Evolutionary conservation across 1,140 invertebrate species (phyloP), one percentile per base, ranked within the genome.

Genomic region (Drosophila pandora): DNA sequence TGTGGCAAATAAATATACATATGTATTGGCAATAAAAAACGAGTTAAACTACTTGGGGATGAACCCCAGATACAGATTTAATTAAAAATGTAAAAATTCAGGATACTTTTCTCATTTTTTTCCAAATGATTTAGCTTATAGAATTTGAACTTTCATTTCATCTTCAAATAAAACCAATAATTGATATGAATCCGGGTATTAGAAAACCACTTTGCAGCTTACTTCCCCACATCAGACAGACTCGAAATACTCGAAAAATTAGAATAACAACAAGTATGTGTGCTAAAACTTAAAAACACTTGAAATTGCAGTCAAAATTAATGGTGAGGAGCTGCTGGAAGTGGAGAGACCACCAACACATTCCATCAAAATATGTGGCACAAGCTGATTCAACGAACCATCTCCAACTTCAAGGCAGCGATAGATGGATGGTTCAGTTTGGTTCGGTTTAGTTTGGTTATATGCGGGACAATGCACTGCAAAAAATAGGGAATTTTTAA

Each of bases 361-460:
- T 76, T 76, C 74, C 72, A 76, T 76, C 74, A 76, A 76, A 76
- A 76, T 76, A 76, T 76, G 63, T 76, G 74, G 72, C 74, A 76
- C 74, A 76, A 76, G 53, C 30, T 41, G 64, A 76, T 56, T 52
- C 72, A 76, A 68, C 72, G 57, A 76, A 76, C 50, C 72, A 76
- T 76, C 72, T 45, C 21, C 62, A 48, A 76, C 56, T 73, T 22
- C 30, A 67, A 67, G 50, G 30, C 60, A 23, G 56, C 47, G 48
- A 21, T 43, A 43, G 41, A 60, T 70, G 48, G 69, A 53, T 52
- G 65, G 41, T 43, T 47, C 52, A 32, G 63, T 41, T 43, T 39
- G 28, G 23, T 50, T 55, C 50, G 62, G 43, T 68, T 68, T 28
- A 48, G 62, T 62, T 48, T 50, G 25, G 59, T 47, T 48, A 55